Evolutionary conservation across 2,888 invertebrate species (phyloP), one percentile per base, ranked within the genome.

Genomic region (Sphecodes monilicornis): DNA sequence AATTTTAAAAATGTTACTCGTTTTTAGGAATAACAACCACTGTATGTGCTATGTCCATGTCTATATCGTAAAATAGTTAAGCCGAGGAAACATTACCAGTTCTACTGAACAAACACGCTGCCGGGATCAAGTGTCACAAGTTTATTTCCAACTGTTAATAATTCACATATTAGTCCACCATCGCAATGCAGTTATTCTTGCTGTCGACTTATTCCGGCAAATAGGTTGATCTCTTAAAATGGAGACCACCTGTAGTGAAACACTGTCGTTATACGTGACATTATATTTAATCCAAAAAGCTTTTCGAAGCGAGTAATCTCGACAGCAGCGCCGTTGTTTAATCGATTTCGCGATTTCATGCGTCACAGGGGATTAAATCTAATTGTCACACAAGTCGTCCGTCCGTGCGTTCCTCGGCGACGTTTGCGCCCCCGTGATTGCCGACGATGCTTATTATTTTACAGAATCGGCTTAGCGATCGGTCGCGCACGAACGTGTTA

Each of bases 381-480:
- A 29, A 60, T 60, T 60, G 60, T 60, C 16, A 4, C 2, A 29
- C 60, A 5, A 60, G 29, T 60, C 60, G 29, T 29, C 29, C 11
- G 22, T 50, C 22, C 1, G 29, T 60, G 29, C 29, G 60, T 29
- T 16, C 16, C 50, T 22, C 5, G 57, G 13, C 1, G 57, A 26
- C 26, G 57, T 26, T 57, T 22, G 50, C 26, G 26, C 26, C 57
- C 5, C 57, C 13, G 10, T 13, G 32, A 39, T 39, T 46, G n/a
- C 22, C 50, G 26, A 50, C 18, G 50, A 43, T 57, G 36, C 60
- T 77, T 80, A 39, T 71, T 60, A 10, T 71, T 66, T 70, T 18
- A 41, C 22, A 5, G 22, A 80, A 70, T 76, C 70, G 46, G 57
- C 60, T 76, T 39, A 76, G n/a, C 29, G 29, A 80, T 76, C 70